Percentiles rank a stretch among this genome's conserved stretches.
Conservation (phyloP, 2,113 vertebrate genomes). For the Dendrocopos noguchii region DNA sequence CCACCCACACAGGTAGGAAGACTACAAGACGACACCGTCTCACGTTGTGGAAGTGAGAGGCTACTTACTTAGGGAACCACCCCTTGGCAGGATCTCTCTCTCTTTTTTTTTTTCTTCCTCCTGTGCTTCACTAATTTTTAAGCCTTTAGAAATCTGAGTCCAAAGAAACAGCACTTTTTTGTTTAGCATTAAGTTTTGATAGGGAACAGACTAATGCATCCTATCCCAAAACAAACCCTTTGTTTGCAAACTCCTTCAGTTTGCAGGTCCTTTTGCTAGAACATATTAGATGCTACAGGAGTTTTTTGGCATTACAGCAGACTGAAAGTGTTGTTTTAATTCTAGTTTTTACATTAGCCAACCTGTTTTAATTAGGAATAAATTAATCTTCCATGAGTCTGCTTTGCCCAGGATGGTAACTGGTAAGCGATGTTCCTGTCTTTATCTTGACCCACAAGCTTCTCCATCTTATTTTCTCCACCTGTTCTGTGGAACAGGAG, state of each 20-base stretch:
- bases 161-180: background rate
- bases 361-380: background rate
- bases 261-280: background rate
- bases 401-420: background rate
- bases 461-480: background rate
- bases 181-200: background rate
- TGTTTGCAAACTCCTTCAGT: background rate
- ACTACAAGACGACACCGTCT: background rate
- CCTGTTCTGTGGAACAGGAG: accelerated
- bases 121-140: background rate
- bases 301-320: background rate
- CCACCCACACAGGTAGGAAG: slow-evolving; percentile 2
- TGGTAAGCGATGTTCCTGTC: background rate
- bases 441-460: background rate
- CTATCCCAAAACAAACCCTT: background rate
- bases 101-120: background rate
- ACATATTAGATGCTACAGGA: background rate
- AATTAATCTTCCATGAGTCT: background rate
- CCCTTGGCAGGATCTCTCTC: slow-evolving; percentile 9
- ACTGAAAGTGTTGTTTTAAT: background rate
- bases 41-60: background rate
- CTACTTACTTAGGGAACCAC: slow-evolving; percentile 23
- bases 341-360: background rate
- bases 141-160: background rate
- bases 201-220: background rate